Evolutionary conservation across 2,113 vertebrate species (phyloP).

Genomic region (Macrotus californicus): DNA sequence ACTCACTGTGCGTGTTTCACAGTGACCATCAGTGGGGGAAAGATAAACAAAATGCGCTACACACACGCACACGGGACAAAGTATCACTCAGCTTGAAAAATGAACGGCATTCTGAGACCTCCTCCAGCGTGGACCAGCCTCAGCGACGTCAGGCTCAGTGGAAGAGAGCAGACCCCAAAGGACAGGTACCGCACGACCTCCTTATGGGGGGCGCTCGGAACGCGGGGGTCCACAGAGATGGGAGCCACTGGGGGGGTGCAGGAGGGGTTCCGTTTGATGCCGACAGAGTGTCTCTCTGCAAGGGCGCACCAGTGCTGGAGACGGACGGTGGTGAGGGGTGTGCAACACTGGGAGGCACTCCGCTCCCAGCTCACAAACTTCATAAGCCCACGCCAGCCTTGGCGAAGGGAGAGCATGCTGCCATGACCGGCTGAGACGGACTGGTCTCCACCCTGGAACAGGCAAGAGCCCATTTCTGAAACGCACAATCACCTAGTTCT

Average conservation of each 20-base stretch:
- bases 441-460: neutral
- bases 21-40: neutral
- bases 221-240: neutral
- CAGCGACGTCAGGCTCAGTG: neutral
- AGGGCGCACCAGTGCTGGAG: neutral
- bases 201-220: neutral
- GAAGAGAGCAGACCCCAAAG: neutral
- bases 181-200: neutral
- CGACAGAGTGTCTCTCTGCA: neutral
- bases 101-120: neutral
- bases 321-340: neutral
- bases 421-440: neutral
- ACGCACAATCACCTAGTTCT: neutral
- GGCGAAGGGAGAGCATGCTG: neutral
- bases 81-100: neutral
- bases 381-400: neutral
- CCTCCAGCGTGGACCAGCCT: neutral
- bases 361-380: too few relatives aligned
- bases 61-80: too few relatives aligned
- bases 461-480: neutral
- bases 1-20: neutral
- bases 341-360: neutral
- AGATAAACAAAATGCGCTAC: neutral
- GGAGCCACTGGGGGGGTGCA: neutral
- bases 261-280: neutral